phyloP scores from a whole-genome alignment of 2,113 vertebrate species.

The Urocitellus parryii region DNA sequence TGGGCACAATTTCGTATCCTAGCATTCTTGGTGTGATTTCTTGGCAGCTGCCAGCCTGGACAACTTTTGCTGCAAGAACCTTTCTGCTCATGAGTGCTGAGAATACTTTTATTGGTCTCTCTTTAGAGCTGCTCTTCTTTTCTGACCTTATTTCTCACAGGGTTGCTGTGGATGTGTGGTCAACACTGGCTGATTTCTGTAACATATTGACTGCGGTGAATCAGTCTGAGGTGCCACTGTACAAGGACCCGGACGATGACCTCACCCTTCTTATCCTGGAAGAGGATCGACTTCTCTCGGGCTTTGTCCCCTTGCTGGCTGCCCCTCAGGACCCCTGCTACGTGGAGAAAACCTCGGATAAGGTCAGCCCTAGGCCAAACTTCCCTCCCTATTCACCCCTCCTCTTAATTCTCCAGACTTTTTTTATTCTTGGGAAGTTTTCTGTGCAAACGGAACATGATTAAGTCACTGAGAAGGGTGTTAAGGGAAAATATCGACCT shows the following conservation, averaged over 20 bases:
- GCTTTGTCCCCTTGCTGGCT: slow-evolving; percentile 96
- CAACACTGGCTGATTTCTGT: slow-evolving; percentile 95
- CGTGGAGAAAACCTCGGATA: slow-evolving; percentile 95
- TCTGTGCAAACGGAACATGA: slow-evolving; percentile 93
- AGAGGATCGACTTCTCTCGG: slow-evolving; percentile 97
- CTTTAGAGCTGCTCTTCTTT: slow-evolving; percentile 81
- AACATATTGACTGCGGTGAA: slow-evolving; percentile 96
- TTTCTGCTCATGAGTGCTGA: slow-evolving; percentile 80
- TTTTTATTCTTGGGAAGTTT: slow-evolving; percentile 95
- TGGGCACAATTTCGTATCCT: slow-evolving; percentile 45
- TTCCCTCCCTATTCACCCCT: slow-evolving; percentile 83
- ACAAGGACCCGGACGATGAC: slow-evolving; percentile 97
- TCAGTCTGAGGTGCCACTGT: slow-evolving; percentile 96
- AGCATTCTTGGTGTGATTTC: slow-evolving; percentile 60
- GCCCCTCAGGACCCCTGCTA: slow-evolving; percentile 99
- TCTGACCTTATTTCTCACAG: slow-evolving; percentile 85
- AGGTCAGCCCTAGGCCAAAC: slow-evolving; percentile 90
- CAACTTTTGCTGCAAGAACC: slow-evolving; percentile 79
- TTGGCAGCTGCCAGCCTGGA: slow-evolving; percentile 47
- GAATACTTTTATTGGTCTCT: slow-evolving; percentile 83
- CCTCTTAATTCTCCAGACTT: slow-evolving; percentile 86
- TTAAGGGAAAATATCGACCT: slow-evolving; percentile 99
- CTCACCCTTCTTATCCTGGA: slow-evolving; percentile 95
- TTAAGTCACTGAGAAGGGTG: slow-evolving; percentile 97
- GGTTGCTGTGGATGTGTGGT: slow-evolving; percentile 94